These are phyloP conservation scores for Tetranychus truncatus DNA, from an alignment of 2,888 invertebrate species.

Conservation along the genomic window DNA sequence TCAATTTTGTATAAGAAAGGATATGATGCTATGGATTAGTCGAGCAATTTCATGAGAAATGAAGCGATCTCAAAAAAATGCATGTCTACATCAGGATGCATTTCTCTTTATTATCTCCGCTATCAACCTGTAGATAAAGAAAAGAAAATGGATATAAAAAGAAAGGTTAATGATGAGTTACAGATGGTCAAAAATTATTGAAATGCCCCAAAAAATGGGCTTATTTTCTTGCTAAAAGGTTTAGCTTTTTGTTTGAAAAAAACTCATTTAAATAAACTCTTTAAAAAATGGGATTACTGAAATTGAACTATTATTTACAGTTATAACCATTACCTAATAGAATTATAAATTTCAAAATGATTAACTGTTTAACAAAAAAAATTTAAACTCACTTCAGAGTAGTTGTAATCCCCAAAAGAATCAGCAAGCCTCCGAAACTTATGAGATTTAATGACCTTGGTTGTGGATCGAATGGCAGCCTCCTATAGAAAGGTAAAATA, in stretches of 20 bases:
- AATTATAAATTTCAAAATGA: not conserved
- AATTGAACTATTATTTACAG: too few relatives aligned
- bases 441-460: conserved; percentile 3
- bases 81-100: not conserved
- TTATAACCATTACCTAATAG: too few relatives aligned
- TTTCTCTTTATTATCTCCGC: conserved; percentile 1
- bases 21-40: not conserved
- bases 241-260: too few relatives aligned
- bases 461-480: conserved; percentile 6
- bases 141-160: not conserved
- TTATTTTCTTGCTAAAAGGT: not conserved
- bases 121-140: not conserved
- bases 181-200: not conserved
- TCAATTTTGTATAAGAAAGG: not conserved
- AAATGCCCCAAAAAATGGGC: not conserved
- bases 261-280: too few relatives aligned
- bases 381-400: not conserved
- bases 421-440: conserved; percentile 2
- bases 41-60: not conserved
- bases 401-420: conserved; percentile 8
- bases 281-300: too few relatives aligned
- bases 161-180: not conserved
- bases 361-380: not conserved
- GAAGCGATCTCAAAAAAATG: not conserved
- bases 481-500: not conserved